phyloP scores from a whole-genome alignment of 1,140 invertebrate genomes.

The Telenomus remus region DNA sequence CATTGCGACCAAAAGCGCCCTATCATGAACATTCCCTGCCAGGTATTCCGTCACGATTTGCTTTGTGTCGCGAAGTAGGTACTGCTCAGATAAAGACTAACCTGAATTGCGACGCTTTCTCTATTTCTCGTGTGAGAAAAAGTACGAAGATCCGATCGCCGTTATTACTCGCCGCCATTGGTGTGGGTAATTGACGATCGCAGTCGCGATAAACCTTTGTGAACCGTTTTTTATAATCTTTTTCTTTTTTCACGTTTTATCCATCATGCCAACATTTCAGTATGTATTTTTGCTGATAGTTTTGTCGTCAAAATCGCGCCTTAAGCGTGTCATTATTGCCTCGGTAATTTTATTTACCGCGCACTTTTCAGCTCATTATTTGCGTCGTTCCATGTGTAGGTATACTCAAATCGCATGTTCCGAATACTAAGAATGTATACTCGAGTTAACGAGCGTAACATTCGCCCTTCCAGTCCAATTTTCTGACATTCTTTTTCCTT shows the following conservation, averaged over 20 bases:
- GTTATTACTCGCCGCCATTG: constrained; percentile 31
- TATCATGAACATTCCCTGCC: constrained; percentile 13
- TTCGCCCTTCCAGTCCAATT: constrained; percentile 14
- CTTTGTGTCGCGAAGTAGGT: constrained; percentile 28
- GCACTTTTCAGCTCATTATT: constrained; percentile 25
- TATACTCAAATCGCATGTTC: constrained; percentile 23
- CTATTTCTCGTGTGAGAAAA: constrained; percentile 40
- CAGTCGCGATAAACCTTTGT: constrained; percentile 20
- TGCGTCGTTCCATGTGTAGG: constrained; percentile 14
- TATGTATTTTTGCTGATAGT: too few species aligned
- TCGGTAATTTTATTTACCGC: constrained; percentile 37
- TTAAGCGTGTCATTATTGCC: constrained; percentile 18
- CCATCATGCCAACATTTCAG: too few species aligned
- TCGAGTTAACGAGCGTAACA: constrained; percentile 21
- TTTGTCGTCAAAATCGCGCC: neutral
- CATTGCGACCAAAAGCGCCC: constrained; percentile 4
- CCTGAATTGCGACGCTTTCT: constrained; percentile 18
- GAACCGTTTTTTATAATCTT: too few species aligned
- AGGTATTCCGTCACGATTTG: constrained; percentile 11
- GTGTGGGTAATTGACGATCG: constrained; percentile 48
- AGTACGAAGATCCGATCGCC: constrained; percentile 38
- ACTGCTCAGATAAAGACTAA: constrained; percentile 13
- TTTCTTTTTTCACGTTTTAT: too few species aligned
- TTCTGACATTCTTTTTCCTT: constrained; percentile 4
- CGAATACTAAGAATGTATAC: constrained; percentile 22